Base-by-base conservation (phyloP, 1,140 invertebrate species). In the Micrasema longulum region DNA sequence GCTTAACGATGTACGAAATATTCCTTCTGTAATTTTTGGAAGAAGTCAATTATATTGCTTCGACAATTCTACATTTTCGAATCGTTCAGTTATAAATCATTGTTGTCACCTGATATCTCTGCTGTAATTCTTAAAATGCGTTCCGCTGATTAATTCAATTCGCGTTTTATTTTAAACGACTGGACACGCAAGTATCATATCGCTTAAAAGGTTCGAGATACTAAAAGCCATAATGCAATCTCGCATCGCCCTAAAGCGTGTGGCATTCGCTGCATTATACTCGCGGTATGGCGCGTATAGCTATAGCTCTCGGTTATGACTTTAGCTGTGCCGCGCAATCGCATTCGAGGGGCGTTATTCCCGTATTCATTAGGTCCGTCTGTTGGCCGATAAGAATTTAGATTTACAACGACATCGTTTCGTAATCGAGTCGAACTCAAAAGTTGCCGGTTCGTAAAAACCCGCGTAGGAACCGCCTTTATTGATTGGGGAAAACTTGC, bases 351-450 rank as follows among this genome's bases (percentile, higher is more conserved):
- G 43, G 43, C 43, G 43, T 45, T 45, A 16, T 45, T 45, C 43
- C 43, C 2, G n/a, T 45, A 16, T 45, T 14, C 43, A 45, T 14
- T 7, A 12, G 43, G 43, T 16, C 43, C 48, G 48, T 18, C 48
- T 11, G 12, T 52, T 52, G 16, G 3, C 48, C 16, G 48, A 52
- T 52, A 16, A 52, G 48, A 52, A 12, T 1, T 9, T 10, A 52
- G 48, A 52, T 52, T 52, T 52, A 52, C 48, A 12, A 9, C 7
- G 7, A 52, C 48, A 52, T 20, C 48, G 48, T 22, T 22, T 22
- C 16, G 48, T 22, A 48, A 48, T 48, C 45, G 45, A 9, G 14
- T 5, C 14, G 6, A 14, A 48, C 1, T 2, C 47, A n/a, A 9
- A 1, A 14, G 1, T 16, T 1, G 22, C 11, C 22, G 2, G 20